Evolutionary conservation across 2,888 invertebrate genomes (phyloP), one percentile per base, ranked within the genome.

Genomic region (Actias luna): DNA sequence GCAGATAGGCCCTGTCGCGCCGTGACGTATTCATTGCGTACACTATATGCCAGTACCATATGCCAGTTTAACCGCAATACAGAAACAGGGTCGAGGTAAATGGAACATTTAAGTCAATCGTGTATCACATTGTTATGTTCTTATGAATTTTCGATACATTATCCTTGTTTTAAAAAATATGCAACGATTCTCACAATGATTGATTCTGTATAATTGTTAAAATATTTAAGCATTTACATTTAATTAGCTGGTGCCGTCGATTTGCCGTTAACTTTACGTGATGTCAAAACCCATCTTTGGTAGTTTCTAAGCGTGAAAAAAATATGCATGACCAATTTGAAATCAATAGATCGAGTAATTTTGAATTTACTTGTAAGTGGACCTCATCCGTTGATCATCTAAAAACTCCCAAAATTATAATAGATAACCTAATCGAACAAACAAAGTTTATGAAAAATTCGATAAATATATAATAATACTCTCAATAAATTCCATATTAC

Each of bases 81-180:
- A 55, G 27, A 55, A 55, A 55, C 29, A 55, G 55, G 55, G 55
- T 55, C 55, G 55, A 55, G 55, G 55, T 55, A 55, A 55, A 55
- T 55, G 29, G 55, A 29, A n/a, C 55, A 55, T n/a, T 55, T 55
- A 55, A 55, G 12, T 55, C 29, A 55, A 27, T 55, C 18, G 29
- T 5, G 55, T 55, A 55, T 55, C 29, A 50, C 8, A 39, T 39
- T 2, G 22, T 22, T 50, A 50, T 50, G n/a, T 55, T 55, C 29
- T 16, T 52, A 52, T 29, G 55, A 16, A 29, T 55, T 55, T 18
- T n/a, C 18, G 29, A 55, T 55, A 29, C 29, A 8, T 29, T 55
- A 29, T 55, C 29, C 29, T 55, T 29, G 29, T 55, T 29, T n/a
- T n/a, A 7, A 50, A 42, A 7, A 18, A 42, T 7, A 2, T 42